Evolutionary conservation across 2,797 vertebrate genomes (phyloP).

Genomic region (Salmo trutta): DNA sequence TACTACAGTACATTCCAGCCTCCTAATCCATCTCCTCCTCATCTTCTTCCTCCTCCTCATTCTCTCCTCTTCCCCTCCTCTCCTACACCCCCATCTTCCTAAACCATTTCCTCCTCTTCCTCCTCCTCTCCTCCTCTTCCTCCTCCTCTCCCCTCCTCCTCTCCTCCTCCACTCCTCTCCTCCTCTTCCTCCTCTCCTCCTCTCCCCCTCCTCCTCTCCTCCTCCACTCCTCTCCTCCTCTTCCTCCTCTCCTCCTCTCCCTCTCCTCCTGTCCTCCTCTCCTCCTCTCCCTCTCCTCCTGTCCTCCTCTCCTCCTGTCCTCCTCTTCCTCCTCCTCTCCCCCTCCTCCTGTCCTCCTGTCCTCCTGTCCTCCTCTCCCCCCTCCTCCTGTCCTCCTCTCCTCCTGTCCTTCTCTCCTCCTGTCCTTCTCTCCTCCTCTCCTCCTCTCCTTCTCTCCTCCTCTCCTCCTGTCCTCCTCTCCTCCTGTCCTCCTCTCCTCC

Average conservation of each 20-base stretch:
- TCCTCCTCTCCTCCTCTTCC: neutral
- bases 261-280: neutral
- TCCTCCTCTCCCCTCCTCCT: too few relatives aligned
- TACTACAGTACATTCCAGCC: neutral
- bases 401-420: neutral
- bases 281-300: slow-evolving; percentile 42
- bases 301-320: too few relatives aligned
- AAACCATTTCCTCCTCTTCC: neutral
- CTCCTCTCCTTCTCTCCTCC: slow-evolving; percentile 23
- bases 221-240: neutral
- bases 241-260: neutral
- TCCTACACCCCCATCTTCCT: slow-evolving; percentile 16
- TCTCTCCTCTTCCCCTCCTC: slow-evolving; percentile 16
- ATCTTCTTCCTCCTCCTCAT: neutral
- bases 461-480: neutral
- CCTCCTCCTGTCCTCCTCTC: neutral
- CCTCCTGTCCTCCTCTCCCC: slow-evolving; percentile 39
- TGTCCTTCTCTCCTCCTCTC: neutral
- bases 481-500: slow-evolving; percentile 21
- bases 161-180: neutral
- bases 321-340: slow-evolving; percentile 6
- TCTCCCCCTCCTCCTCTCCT: slow-evolving; percentile 23
- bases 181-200: slow-evolving; percentile 26
- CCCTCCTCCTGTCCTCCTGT: neutral
- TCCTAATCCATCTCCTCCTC: neutral